A percentile compares a stretch with the other conserved stretches of the same genome.
phyloP scores from a whole-genome alignment of 2,797 vertebrate genomes.

The Periparus ater region DNA sequence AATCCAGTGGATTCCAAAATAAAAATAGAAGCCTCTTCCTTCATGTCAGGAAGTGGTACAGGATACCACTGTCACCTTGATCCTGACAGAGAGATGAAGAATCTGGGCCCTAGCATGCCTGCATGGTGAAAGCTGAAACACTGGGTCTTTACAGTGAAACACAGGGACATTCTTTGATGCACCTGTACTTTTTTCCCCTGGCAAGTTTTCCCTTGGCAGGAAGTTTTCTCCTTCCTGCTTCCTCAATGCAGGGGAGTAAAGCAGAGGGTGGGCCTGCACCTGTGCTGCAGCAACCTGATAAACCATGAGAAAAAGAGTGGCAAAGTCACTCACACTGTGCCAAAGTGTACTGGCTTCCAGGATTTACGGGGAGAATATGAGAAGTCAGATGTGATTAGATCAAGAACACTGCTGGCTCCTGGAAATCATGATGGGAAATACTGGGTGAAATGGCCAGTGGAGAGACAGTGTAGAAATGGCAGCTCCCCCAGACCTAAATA shows the following conservation, averaged over 20 bases:
- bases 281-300: neutral
- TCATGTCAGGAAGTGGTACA: neutral
- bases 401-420: neutral
- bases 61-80: neutral
- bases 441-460: neutral
- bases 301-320: neutral
- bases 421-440: neutral
- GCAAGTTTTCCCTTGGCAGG: neutral
- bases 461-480: neutral
- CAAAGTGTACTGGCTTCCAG: neutral
- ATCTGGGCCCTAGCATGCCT: neutral
- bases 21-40: neutral
- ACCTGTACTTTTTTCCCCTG: neutral
- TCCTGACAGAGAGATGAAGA: neutral
- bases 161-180: neutral
- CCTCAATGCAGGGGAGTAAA: neutral
- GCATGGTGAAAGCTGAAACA: neutral
- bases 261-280: neutral
- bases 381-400: neutral
- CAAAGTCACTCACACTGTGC: neutral
- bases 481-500: neutral
- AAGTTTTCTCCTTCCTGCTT: neutral
- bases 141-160: too few species aligned
- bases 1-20: neutral
- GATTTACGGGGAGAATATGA: neutral